Conservation (phyloP, 2,888 invertebrate species). For the Psylliodes chrysocephalus region DNA sequence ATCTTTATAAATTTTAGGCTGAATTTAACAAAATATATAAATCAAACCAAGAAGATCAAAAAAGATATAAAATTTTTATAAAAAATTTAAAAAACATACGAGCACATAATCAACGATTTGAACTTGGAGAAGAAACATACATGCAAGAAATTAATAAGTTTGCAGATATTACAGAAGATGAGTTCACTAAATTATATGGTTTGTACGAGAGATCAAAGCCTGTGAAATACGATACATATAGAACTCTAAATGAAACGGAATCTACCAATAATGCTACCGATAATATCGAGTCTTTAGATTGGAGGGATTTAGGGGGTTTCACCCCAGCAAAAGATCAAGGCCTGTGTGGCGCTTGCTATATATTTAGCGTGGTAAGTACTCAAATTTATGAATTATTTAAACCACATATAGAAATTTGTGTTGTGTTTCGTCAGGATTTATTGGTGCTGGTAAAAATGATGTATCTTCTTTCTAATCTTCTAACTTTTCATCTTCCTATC, state of each 20-base stretch:
- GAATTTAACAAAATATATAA: constrained; percentile 32
- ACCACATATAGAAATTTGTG: too few relatives aligned
- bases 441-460: too few relatives aligned
- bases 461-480: too few relatives aligned
- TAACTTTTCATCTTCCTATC: too few relatives aligned
- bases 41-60: constrained; percentile 18
- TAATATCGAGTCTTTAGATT: constrained; percentile 20
- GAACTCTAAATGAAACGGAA: not conserved
- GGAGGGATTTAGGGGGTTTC: constrained; percentile 26
- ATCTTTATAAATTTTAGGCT: constrained; percentile 14
- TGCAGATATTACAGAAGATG: constrained; percentile 28
- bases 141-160: constrained; percentile 29
- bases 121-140: constrained; percentile 22
- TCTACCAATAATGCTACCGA: not conserved
- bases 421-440: too few relatives aligned
- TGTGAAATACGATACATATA: not conserved
- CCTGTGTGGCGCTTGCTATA: constrained; percentile 32
- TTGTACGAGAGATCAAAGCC: not conserved
- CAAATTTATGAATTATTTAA: too few relatives aligned
- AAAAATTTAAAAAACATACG: constrained; percentile 30
- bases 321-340: constrained; percentile 36
- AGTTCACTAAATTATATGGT: constrained; percentile 26
- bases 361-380: constrained; percentile 33
- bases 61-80: constrained; percentile 32
- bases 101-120: constrained; percentile 30